Base-by-base conservation (phyloP, 2,888 invertebrate genomes). In the Cryptocheilus praepositus region DNA sequence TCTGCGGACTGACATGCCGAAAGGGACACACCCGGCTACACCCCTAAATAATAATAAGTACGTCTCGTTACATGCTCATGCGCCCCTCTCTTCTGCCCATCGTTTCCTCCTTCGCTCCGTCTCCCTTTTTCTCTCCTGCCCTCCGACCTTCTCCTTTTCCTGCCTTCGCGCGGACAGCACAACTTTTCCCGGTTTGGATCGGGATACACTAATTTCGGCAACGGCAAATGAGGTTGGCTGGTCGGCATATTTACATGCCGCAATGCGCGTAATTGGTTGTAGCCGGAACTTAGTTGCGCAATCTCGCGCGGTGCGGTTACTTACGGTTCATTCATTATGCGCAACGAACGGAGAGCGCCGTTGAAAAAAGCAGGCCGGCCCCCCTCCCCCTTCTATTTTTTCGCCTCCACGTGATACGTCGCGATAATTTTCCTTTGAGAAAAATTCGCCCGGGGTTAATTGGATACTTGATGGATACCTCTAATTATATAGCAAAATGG, bases 11-110 rank as follows among this genome's bases (percentile, higher is more conserved):
- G 70, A 59, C 76, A 61, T 71, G 76, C 70, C 72, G 79, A 71
- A 78, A 78, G 78, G 76, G 76, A 79, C 76, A 72, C 62, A 67
- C 63, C 66, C 56, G 53, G 49, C 60, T 64, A 70, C 77, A 70
- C 78, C 73, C 75, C 78, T 81, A 81, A 81, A 81, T 81, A 81
- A 81, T 81, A 81, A 81, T 80, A 80, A 80, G 79, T 76, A 69
- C 67, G 73, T 70, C 73, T 73, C 62, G 70, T 58, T 64, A 65
- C 59, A 64, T 63, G 61, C 76, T 64, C 58, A 21, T 18, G 16
- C 51, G 16, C 16, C 45, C 28, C 54, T 49, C 61, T 11, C 59
- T 11, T n/a, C n/a, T n/a, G n/a, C n/a, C n/a, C n/a, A n/a, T n/a
- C 51, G n/a, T 22, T 67, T 53, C 64, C 49, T 67, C 64, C 59